Evolutionary conservation across 2,113 vertebrate genomes (phyloP).

Genomic region (Oophaga pumilio): DNA sequence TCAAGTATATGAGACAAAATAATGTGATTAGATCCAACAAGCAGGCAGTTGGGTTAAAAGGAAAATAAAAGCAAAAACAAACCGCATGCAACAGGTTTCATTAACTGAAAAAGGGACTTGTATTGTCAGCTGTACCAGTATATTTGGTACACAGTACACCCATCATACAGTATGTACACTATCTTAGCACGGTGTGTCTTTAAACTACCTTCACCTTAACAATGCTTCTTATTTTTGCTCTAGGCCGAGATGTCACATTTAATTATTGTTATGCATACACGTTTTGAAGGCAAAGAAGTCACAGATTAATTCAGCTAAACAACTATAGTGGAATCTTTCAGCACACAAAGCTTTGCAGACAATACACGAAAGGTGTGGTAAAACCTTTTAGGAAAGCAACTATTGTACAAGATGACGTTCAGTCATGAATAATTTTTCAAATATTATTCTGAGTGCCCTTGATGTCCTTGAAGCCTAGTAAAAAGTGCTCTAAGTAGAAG

Average conservation of each 20-base stretch:
- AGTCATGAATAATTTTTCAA: neutral
- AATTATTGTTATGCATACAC: conserved; percentile 4
- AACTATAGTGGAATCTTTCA: neutral
- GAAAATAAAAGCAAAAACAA: too few relatives aligned
- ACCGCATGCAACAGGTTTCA: neutral
- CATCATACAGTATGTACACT: neutral
- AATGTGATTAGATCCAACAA: too few relatives aligned
- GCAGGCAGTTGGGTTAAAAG: too few relatives aligned
- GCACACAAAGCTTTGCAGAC: neutral
- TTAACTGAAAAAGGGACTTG: neutral
- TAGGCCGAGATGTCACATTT: conserved; percentile 20
- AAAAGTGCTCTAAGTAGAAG: neutral
- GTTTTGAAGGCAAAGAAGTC: neutral
- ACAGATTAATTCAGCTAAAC: neutral
- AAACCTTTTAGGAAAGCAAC: neutral
- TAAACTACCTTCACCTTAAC: conserved; percentile 5
- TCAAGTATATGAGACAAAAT: too few relatives aligned
- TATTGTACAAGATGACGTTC: neutral
- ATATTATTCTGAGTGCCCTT: neutral
- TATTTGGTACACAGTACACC: neutral
- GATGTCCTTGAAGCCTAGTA: neutral
- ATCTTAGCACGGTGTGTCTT: neutral
- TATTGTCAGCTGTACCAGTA: neutral
- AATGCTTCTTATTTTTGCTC: conserved; percentile 21
- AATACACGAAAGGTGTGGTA: conserved; percentile 8